Evolutionary conservation across 2,797 vertebrate species (phyloP).

Genomic region (Clarias laeviceps): DNA sequence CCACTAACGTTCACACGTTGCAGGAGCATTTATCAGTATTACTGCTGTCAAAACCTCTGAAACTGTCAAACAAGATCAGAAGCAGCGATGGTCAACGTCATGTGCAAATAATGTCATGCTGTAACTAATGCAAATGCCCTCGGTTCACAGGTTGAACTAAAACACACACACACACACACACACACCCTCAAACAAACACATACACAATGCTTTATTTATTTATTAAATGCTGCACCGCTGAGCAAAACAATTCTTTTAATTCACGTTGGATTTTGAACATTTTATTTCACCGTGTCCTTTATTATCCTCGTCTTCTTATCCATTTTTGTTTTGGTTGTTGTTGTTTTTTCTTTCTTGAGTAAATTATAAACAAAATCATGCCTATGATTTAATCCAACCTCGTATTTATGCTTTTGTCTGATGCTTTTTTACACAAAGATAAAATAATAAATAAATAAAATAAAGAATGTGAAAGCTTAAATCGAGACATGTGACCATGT

Average conservation of each 20-base stretch:
- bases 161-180: slow-evolving; percentile 5
- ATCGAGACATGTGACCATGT: background rate
- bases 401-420: background rate
- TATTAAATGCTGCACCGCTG: background rate
- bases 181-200: slow-evolving; percentile 29
- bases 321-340: background rate
- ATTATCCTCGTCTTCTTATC: too few relatives aligned
- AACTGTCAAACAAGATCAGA: slow-evolving; percentile 31
- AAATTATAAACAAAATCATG: background rate
- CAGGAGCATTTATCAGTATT: slow-evolving; percentile 18
- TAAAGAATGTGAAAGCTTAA: background rate
- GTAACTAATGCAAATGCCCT: background rate
- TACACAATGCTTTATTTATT: slow-evolving; percentile 19
- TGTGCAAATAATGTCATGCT: slow-evolving; percentile 3
- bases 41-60: background rate
- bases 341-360: background rate
- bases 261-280: too few relatives aligned
- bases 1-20: slow-evolving; percentile 33
- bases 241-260: background rate
- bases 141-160: background rate
- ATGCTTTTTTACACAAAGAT: background rate
- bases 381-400: background rate
- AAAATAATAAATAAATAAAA: background rate
- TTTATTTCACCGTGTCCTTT: too few relatives aligned
- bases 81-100: background rate